A percentile compares a stretch with the other conserved stretches of the same genome.
phyloP scores from a whole-genome alignment of 2,888 invertebrate genomes.

The Pasiphila rectangulata region DNA sequence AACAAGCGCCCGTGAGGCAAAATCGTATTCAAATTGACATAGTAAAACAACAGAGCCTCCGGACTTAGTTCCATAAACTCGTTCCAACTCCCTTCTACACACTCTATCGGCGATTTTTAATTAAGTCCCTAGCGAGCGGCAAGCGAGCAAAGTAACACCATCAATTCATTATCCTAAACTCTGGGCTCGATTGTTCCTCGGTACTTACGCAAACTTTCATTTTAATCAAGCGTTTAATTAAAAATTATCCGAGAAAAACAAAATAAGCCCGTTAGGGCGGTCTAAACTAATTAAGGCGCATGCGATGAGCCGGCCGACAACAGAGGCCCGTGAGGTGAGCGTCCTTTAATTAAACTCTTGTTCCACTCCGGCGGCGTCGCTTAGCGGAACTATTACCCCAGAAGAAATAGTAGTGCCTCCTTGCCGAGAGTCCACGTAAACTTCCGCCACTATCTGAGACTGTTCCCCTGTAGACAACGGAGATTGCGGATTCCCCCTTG shows the following conservation, averaged over 20 bases:
- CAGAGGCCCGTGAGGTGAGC: conserved; percentile 70
- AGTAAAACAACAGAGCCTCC: conserved; percentile 76
- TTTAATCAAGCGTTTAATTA: conserved; percentile 82
- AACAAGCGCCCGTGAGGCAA: conserved; percentile 56
- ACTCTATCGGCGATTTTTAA: conserved; percentile 81
- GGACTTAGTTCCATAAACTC: conserved; percentile 77
- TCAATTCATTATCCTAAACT: conserved; percentile 82
- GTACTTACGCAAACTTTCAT: conserved; percentile 81
- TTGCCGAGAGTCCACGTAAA: background rate
- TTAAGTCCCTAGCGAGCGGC: conserved; percentile 77
- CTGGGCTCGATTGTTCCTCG: conserved; percentile 78
- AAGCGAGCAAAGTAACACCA: conserved; percentile 79
- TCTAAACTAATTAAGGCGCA: conserved; percentile 79
- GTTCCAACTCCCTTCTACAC: conserved; percentile 76
- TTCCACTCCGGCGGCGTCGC: conserved; percentile 66
- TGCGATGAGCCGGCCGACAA: conserved; percentile 73
- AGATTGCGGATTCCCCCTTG: no score
- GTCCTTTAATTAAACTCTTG: conserved; percentile 75
- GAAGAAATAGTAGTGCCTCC: conserved; percentile 7
- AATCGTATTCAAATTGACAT: conserved; percentile 79
- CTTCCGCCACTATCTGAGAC: background rate
- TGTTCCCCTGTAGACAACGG: no score
- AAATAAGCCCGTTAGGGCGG: conserved; percentile 80
- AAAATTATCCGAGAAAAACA: conserved; percentile 82
- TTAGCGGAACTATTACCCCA: conserved; percentile 65